Evolutionary conservation across 2,888 invertebrate species (phyloP).

Genomic region (Criorhina ranunculi): DNA sequence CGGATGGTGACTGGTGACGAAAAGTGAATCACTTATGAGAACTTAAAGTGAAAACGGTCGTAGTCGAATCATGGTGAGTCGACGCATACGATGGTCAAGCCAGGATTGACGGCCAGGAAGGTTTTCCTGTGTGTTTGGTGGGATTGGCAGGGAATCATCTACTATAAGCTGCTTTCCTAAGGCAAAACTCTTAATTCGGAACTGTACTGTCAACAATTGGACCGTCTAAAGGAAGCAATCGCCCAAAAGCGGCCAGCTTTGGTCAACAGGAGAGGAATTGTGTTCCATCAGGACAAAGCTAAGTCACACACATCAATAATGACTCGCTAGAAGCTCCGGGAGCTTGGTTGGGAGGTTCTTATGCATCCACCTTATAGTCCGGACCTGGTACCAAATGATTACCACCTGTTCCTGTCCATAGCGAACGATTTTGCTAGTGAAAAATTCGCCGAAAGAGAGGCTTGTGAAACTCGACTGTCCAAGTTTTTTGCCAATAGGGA

Average conservation of each 20-base stretch:
- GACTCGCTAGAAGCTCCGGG: too few relatives aligned
- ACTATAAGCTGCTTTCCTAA: too few relatives aligned
- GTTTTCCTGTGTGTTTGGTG: slow-evolving; percentile 25
- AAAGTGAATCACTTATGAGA: too few relatives aligned
- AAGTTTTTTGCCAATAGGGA: background rate
- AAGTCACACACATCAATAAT: background rate
- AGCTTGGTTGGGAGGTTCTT: too few relatives aligned
- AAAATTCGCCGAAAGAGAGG: background rate
- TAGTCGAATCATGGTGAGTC: too few relatives aligned
- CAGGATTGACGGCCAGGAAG: slow-evolving; percentile 50
- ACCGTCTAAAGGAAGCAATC: slow-evolving; percentile 46
- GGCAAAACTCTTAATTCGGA: slow-evolving; percentile 19
- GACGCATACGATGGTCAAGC: background rate
- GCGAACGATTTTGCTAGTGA: background rate
- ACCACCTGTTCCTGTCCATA: background rate
- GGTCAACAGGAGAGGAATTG: background rate
- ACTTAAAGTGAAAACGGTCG: too few relatives aligned
- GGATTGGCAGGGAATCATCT: background rate
- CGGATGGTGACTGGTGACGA: too few relatives aligned
- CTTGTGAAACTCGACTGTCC: background rate
- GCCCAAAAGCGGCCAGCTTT: slow-evolving; percentile 11
- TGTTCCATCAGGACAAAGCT: slow-evolving; percentile 4
- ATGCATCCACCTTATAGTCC: too few relatives aligned
- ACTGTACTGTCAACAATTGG: slow-evolving; percentile 30
- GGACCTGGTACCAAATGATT: background rate